Conservation (phyloP, 1,140 invertebrate species). For the Forficula auricularia region DNA sequence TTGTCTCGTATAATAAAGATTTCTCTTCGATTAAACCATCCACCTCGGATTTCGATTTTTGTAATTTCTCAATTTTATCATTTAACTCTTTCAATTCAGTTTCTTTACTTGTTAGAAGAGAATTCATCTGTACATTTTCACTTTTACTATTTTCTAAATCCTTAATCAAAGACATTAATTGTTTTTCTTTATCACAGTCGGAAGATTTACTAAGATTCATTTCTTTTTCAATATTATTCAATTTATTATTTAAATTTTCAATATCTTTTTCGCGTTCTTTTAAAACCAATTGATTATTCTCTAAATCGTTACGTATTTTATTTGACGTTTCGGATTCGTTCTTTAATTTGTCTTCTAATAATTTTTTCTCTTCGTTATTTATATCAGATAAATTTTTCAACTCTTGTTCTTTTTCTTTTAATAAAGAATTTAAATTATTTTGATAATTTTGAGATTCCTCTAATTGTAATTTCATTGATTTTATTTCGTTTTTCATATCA, state of each 20-base stretch:
- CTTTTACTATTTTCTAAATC: constrained; percentile 5
- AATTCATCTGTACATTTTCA: constrained; percentile 4
- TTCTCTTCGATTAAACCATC: constrained; percentile 1
- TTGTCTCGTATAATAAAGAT: not conserved
- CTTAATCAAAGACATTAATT: not conserved
- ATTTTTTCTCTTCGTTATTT: constrained; percentile 16
- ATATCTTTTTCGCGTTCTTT: constrained; percentile 9
- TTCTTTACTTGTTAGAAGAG: constrained; percentile 9
- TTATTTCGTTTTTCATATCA: constrained; percentile 10
- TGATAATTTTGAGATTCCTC: no score
- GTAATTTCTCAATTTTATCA: constrained; percentile 20
- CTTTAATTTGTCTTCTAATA: constrained; percentile 13
- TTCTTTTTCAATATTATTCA: constrained; percentile 10
- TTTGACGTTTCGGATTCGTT: constrained; percentile 11
- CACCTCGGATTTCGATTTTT: constrained; percentile 16
- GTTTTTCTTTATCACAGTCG: no score
- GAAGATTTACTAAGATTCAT: not conserved
- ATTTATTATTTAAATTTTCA: constrained; percentile 2
- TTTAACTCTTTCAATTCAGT: constrained; percentile 21
- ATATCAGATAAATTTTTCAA: constrained; percentile 18
- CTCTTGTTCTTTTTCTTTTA: constrained; percentile 9
- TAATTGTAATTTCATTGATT: no score
- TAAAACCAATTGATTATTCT: not conserved
- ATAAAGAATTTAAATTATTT: not conserved
- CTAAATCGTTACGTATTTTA: constrained; percentile 7